Percentiles rank a stretch among this genome's conserved stretches.
These are phyloP conservation scores for Styela plicata DNA, from an alignment of 23 tunicate genomes.

Conservation along the genomic window DNA sequence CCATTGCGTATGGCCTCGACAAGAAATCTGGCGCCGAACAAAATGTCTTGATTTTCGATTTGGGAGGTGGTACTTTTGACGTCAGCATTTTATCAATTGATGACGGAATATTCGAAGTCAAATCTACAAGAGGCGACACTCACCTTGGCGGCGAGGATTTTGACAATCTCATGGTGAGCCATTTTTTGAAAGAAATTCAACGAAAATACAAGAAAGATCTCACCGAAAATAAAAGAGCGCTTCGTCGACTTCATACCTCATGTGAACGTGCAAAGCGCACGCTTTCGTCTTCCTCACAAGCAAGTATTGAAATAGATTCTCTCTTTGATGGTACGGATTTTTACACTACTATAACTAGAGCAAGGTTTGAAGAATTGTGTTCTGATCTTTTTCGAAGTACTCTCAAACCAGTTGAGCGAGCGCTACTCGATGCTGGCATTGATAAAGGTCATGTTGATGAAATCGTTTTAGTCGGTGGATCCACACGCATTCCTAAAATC, in stretches of 20 bases:
- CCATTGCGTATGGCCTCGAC: conserved; percentile 91
- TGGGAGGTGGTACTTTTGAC: conserved; percentile 97
- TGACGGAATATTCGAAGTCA: conserved; percentile 91
- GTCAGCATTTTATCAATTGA: conserved; percentile 86
- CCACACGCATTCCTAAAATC: conserved; percentile 24
- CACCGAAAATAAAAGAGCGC: conserved; percentile 12
- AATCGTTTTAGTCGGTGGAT: conserved; percentile 29
- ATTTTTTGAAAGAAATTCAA: conserved; percentile 75
- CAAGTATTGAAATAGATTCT: conserved; percentile 23
- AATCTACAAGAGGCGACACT: conserved; percentile 95
- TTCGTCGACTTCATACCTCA: conserved; percentile 18
- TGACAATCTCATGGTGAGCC: conserved; percentile 89
- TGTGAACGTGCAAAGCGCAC: conserved; percentile 32
- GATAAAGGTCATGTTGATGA: conserved; percentile 35
- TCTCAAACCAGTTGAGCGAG: conserved; percentile 84
- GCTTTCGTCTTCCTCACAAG: conserved; percentile 26
- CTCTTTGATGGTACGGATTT: conserved; percentile 52
- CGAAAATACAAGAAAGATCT: conserved; percentile 94
- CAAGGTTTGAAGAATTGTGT: conserved; percentile 19
- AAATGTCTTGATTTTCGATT: conserved; percentile 88
- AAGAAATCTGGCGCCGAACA: conserved; percentile 65
- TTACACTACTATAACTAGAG: conserved; percentile 19
- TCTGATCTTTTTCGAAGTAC: conserved; percentile 29
- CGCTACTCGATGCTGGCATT: conserved; percentile 9
- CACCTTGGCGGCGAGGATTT: conserved; percentile 98